Percentiles rank a stretch among this genome's conserved stretches.
Conservation (phyloP, 1,140 invertebrate genomes). For the Odontomachus brunneus region DNA sequence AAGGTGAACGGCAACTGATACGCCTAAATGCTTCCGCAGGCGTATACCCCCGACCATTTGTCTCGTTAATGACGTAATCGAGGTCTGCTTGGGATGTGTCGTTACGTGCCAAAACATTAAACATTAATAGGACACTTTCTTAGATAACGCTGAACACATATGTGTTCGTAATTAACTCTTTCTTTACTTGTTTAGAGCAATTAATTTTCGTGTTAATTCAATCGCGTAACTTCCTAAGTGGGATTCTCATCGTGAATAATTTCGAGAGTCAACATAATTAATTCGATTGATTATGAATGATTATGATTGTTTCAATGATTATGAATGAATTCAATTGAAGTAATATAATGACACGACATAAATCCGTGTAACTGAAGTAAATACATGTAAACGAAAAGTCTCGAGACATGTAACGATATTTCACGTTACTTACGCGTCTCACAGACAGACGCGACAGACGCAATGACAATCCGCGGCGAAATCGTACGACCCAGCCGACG, state of each 20-base stretch:
- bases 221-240: too few species aligned
- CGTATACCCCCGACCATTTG: conserved; percentile 57
- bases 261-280: too few species aligned
- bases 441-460: too few species aligned
- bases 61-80: conserved; percentile 43
- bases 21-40: conserved; percentile 75
- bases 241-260: too few species aligned
- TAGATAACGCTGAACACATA: not conserved
- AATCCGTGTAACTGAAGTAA: too few species aligned
- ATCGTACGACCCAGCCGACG: not conserved
- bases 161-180: not conserved
- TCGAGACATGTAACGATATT: not conserved
- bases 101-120: not conserved
- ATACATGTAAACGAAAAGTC: not conserved
- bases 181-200: not conserved
- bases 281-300: too few species aligned
- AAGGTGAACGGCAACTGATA: conserved; percentile 72
- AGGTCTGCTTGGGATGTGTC: not conserved
- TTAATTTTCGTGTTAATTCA: too few species aligned
- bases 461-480: conserved; percentile 21
- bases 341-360: too few species aligned
- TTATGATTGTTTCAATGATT: too few species aligned
- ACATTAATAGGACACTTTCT: not conserved
- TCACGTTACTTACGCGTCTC: not conserved
- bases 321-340: too few species aligned